These are phyloP conservation scores for Globodera rostochiensis DNA, from an alignment of 1,140 invertebrate genomes.

Conservation along the genomic window DNA sequence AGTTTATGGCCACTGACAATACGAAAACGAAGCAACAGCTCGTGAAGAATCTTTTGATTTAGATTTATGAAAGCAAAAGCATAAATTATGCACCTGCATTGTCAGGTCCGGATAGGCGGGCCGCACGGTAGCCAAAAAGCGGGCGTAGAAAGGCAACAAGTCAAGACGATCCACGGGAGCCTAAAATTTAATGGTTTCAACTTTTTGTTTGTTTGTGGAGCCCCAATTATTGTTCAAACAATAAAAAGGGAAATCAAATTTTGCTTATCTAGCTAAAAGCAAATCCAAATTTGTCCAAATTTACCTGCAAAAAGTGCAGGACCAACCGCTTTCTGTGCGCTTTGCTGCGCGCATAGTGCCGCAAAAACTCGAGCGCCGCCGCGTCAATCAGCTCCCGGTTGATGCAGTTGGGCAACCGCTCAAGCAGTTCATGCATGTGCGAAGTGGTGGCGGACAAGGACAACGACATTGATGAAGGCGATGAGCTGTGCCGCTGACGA, in stretches of 20 bases:
- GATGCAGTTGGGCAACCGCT: slow-evolving; percentile 86
- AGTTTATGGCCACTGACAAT: slow-evolving; percentile 65
- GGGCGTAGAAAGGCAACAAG: slow-evolving; percentile 84
- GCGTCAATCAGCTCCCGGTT: slow-evolving; percentile 95
- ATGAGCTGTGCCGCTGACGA: slow-evolving; percentile 6
- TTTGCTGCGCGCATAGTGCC: slow-evolving; percentile 82
- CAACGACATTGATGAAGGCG: not conserved
- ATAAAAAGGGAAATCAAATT: too few relatives aligned
- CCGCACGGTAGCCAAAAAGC: slow-evolving; percentile 85
- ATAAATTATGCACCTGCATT: slow-evolving; percentile 71
- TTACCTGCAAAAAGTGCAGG: slow-evolving; percentile 67
- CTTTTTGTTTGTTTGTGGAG: too few relatives aligned
- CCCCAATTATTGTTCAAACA: too few relatives aligned
- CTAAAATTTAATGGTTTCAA: not conserved
- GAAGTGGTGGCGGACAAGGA: not conserved
- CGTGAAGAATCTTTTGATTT: slow-evolving; percentile 72
- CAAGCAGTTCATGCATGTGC: slow-evolving; percentile 72
- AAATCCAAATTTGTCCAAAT: too few relatives aligned
- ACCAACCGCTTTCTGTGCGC: slow-evolving; percentile 89
- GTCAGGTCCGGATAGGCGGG: slow-evolving; percentile 81
- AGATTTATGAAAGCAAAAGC: slow-evolving; percentile 3
- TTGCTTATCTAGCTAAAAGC: too few relatives aligned
- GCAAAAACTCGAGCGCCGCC: slow-evolving; percentile 89
- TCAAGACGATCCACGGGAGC: slow-evolving; percentile 76
- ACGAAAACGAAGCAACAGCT: slow-evolving; percentile 72